Evolutionary conservation across 2,113 vertebrate genomes (phyloP).

Genomic region (Strigops habroptila): DNA sequence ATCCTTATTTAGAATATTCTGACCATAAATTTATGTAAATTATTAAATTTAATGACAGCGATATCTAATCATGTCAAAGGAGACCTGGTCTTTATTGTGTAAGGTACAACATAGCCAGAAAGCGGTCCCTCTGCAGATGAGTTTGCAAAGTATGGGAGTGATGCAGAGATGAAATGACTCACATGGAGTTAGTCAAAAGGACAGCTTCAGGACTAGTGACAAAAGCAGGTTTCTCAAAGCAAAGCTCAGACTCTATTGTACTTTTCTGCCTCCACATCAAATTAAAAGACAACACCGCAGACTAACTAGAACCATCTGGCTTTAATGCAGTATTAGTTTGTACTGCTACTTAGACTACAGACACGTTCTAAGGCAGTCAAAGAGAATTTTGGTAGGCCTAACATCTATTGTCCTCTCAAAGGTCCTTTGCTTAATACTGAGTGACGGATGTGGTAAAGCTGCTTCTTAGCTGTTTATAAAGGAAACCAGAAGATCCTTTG

Average conservation of each 20-base stretch:
- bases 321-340: background rate
- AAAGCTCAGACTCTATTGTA: background rate
- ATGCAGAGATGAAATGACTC: background rate
- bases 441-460: background rate
- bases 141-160: background rate
- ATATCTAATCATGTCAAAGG: background rate
- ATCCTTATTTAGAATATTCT: background rate
- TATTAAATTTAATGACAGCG: background rate
- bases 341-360: background rate
- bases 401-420: background rate
- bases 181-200: background rate
- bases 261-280: background rate
- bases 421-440: background rate
- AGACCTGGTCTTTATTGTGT: background rate
- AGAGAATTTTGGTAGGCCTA: background rate
- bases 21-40: background rate
- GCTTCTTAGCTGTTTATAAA: conserved; percentile 15
- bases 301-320: conserved; percentile 1
- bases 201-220: background rate
- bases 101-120: background rate
- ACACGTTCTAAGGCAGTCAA: background rate
- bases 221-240: background rate
- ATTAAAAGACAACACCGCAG: background rate
- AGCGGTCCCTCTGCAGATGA: background rate
- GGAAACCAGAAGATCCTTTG: conserved; percentile 39